Evolutionary conservation across 2,888 invertebrate genomes (phyloP), one percentile per base, ranked within the genome.

Genomic region (Orthosia cruda): DNA sequence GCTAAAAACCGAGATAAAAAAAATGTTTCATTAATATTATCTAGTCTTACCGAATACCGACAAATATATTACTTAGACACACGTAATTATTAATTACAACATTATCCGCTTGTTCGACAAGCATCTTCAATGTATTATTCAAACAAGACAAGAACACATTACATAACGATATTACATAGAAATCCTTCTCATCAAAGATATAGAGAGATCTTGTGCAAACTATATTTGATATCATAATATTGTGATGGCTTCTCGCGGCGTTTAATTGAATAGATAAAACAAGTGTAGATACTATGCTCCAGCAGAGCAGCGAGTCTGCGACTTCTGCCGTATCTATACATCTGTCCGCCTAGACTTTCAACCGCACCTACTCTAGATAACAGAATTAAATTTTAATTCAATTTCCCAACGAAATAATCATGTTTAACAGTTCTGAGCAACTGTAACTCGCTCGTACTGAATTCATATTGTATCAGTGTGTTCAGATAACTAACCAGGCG

Each of bases 401-500:
- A 94, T 95, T 92, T 90, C 81, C 77, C 83, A 84, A 85, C 87
- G 81, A 88, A 92, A 91, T 95, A 95, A 96, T 93, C 90, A 86
- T 89, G 91, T 95, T 95, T 93, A 91, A 91, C 91, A 93, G 93
- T 93, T 91, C 92, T 88, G 88, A 88, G 88, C 90, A 92, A 93
- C 92, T 92, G 92, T 94, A 93, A 91, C 92, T 93, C 86, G 89
- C 88, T 91, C 89, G 90, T 91, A 91, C 90, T 89, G 89, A 93
- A 94, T 95, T 94, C 93, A 94, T 94, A 94, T 94, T 95, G 94
- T 94, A 94, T 94, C 93, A 91, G 91, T 89, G 91, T 92, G 91
- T 91, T 91, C 89, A 90, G 93, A 92, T 95, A 94, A 91, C 92
- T 95, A 96, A 96, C 95, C 89, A 91, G 95, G 93, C 96, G 93